Evolutionary conservation across 2,797 vertebrate genomes (phyloP).

Genomic region (Acestrorhynchus altus): DNA sequence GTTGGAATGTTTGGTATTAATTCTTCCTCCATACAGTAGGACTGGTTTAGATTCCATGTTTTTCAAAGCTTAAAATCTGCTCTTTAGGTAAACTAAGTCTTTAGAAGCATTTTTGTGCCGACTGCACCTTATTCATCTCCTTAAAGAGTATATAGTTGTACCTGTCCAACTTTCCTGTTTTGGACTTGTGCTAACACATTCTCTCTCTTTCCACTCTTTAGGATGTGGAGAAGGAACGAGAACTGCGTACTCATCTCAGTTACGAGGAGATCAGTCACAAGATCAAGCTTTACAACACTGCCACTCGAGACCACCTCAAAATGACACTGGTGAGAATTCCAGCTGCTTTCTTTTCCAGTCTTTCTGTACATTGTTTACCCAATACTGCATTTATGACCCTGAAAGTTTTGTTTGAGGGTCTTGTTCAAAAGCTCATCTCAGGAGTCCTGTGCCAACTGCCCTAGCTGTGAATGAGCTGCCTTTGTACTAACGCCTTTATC

Average conservation of each 20-base stretch:
- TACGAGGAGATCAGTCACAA: conserved; percentile 91
- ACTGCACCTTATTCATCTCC: no score
- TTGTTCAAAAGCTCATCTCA: not conserved
- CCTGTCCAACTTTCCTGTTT: not conserved
- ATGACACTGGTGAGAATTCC: conserved; percentile 84
- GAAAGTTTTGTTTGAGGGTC: no score
- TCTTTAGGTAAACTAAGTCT: not conserved
- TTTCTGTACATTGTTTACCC: not conserved
- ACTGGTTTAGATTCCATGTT: not conserved
- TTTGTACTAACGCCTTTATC: not conserved
- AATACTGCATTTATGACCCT: no score
- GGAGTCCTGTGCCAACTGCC: not conserved
- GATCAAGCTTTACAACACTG: conserved; percentile 89
- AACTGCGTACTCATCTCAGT: conserved; percentile 87
- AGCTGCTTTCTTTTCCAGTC: not conserved
- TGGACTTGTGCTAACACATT: conserved; percentile 1
- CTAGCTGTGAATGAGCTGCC: not conserved
- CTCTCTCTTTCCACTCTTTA: conserved; percentile 67
- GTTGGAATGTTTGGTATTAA: not conserved
- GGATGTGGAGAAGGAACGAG: conserved; percentile 93
- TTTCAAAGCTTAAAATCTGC: not conserved
- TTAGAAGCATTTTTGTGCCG: no score
- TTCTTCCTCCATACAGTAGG: not conserved
- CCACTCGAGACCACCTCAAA: conserved; percentile 92
- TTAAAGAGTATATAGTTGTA: no score